These are phyloP conservation scores for Danaus chrysippus DNA, from an alignment of 2,888 invertebrate species.

Conservation along the genomic window DNA sequence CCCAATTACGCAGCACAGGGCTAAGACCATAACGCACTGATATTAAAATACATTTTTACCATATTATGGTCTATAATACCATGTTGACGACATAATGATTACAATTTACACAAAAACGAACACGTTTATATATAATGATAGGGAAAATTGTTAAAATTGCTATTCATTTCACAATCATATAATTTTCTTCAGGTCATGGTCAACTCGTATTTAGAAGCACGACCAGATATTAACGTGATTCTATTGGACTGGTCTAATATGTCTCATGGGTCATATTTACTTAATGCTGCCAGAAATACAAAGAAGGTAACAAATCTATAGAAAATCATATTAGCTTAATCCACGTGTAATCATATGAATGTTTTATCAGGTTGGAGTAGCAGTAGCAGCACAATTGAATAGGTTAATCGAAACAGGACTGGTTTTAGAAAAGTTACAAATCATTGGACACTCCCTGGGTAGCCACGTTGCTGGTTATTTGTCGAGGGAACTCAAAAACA, in stretches of 20 bases:
- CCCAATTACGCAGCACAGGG: too few relatives aligned
- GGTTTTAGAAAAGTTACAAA: constrained; percentile 57
- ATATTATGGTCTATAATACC: too few relatives aligned
- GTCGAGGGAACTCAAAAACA: constrained; percentile 65
- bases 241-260: constrained; percentile 76
- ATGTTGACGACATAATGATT: not conserved
- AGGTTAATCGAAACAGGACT: constrained; percentile 59
- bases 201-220: constrained; percentile 63
- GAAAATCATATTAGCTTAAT: not conserved
- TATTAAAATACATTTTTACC: too few relatives aligned
- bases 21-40: too few relatives aligned
- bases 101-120: not conserved
- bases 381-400: constrained; percentile 60
- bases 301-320: constrained; percentile 62
- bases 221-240: constrained; percentile 64
- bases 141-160: constrained; percentile 12
- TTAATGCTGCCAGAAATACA: constrained; percentile 80
- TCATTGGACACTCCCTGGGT: constrained; percentile 73
- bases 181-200: constrained; percentile 59
- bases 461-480: constrained; percentile 74
- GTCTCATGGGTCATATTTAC: constrained; percentile 73
- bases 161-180: constrained; percentile 5
- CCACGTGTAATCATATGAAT: not conserved
- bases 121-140: not conserved
- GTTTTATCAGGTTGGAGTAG: constrained; percentile 57